Evolutionary conservation across 2,113 vertebrate species (phyloP).

Genomic region (Lampris incognitus): DNA sequence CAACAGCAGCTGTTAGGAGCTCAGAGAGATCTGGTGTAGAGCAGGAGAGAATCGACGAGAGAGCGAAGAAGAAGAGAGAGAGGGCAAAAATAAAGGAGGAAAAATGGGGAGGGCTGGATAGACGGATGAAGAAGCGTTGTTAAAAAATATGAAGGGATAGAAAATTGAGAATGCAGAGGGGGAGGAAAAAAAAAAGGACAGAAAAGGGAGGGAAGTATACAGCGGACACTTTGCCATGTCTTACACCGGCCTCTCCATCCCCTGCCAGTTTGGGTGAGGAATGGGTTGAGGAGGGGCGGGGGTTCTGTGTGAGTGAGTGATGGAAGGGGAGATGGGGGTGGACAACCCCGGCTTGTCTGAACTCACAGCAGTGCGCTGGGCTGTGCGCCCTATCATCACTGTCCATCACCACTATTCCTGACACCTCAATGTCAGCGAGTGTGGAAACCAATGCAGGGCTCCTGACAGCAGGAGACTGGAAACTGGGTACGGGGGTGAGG

Average conservation of each 20-base stretch:
- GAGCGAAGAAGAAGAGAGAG: constrained; percentile 26
- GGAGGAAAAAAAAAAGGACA: constrained; percentile 1
- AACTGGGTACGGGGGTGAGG: constrained; percentile 1
- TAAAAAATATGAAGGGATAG: not conserved
- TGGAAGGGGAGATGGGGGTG: constrained; percentile 52
- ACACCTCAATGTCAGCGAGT: constrained; percentile 66
- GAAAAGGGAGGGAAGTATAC: constrained; percentile 5
- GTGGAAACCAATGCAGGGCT: constrained; percentile 36
- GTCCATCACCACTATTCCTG: constrained; percentile 72
- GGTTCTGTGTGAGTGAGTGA: constrained; percentile 57
- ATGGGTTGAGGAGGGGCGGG: constrained; percentile 41
- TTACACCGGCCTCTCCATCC: constrained; percentile 24
- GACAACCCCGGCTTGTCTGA: constrained; percentile 61
- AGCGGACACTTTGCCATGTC: constrained; percentile 18
- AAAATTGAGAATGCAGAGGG: not conserved
- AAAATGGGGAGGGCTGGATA: constrained; percentile 14
- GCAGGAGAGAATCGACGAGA: constrained; percentile 19
- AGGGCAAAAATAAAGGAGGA: constrained; percentile 3
- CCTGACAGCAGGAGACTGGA: constrained; percentile 50
- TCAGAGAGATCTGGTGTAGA: constrained; percentile 45
- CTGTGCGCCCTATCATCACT: constrained; percentile 61
- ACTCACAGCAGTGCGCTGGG: constrained; percentile 49
- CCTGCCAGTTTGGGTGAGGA: constrained; percentile 40
- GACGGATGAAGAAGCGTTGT: not conserved
- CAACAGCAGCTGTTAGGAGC: constrained; percentile 73